Evolutionary conservation across 2,888 invertebrate species (phyloP), one percentile per base, ranked within the genome.

Genomic region (Chromoteleia sp.): DNA sequence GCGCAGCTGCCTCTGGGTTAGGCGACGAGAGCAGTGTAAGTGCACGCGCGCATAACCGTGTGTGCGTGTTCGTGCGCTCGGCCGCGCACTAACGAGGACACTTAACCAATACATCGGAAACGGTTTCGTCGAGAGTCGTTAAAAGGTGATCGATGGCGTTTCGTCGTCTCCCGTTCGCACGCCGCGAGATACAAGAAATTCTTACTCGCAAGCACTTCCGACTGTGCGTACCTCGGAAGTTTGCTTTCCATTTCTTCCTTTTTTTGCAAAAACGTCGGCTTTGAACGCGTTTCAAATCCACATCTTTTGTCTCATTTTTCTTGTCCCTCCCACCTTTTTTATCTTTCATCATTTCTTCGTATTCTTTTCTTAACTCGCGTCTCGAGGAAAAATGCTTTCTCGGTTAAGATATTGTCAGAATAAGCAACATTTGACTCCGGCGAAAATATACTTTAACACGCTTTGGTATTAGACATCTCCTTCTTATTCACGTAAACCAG

Each of bases 181-280:
- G 52, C 15, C 77, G 43, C 54, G 30, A 58, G 59, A 70, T 78
- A 63, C 83, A 81, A 86, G 85, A 86, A 86, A 86, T 86, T 86
- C 83, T 75, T 45, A 30, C 61, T 84, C 83, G 84, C 85, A 84
- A 87, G 85, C 86, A 84, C 85, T 85, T 87, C 86, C 87, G 86
- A 84, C 77, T 85, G 83, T 83, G 52, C 68, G 65, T 5, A 71
- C 56, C 85, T 86, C 85, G 85, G 86, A 86, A 86, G 85, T 86
- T 86, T 83, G 85, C 87, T 87, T 87, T 87, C 87, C 82, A 86
- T 78, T 75, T 70, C 75, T 77, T 83, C 84, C 84, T 85, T 73
- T 70, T 71, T 65, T 25, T 65, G 67, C 70, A 52, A 58, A 58
- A 74, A 48, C 61, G 45, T 33, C 45, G 56, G 39, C 70, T 74